Conservation (phyloP, 2,113 vertebrate species). For the Donacobius atricapilla region DNA sequence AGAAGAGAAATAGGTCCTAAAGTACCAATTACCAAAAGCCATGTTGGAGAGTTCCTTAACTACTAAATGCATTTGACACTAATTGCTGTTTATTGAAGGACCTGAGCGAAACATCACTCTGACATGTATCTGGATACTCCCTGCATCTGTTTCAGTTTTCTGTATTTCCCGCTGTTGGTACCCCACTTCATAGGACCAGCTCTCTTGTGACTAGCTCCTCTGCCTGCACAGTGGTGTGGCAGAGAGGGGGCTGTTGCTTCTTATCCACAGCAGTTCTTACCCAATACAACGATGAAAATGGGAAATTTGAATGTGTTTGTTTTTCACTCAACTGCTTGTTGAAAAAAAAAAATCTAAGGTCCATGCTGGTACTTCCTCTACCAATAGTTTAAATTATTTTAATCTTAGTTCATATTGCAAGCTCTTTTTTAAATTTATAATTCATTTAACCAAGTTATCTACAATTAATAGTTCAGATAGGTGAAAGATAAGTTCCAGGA, state of each 20-base stretch:
- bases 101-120: background rate
- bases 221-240: background rate
- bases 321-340: background rate
- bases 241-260: background rate
- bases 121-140: background rate
- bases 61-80: slow-evolving; percentile 42
- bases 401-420: background rate
- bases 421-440: background rate
- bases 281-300: background rate
- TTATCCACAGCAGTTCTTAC: background rate
- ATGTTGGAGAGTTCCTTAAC: background rate
- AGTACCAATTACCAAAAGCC: background rate
- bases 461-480: background rate
- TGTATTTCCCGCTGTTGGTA: background rate
- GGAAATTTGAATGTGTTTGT: background rate
- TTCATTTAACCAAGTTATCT: background rate
- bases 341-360: background rate
- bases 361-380: background rate
- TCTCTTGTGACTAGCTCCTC: background rate
- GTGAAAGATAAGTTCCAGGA: background rate
- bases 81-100: slow-evolving; percentile 42
- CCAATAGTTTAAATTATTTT: background rate
- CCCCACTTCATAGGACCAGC: background rate
- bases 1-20: slow-evolving; percentile 28
- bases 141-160: background rate